Evolutionary conservation across 2,888 invertebrate species (phyloP).

Genomic region (Macrosoma leucophasiata): DNA sequence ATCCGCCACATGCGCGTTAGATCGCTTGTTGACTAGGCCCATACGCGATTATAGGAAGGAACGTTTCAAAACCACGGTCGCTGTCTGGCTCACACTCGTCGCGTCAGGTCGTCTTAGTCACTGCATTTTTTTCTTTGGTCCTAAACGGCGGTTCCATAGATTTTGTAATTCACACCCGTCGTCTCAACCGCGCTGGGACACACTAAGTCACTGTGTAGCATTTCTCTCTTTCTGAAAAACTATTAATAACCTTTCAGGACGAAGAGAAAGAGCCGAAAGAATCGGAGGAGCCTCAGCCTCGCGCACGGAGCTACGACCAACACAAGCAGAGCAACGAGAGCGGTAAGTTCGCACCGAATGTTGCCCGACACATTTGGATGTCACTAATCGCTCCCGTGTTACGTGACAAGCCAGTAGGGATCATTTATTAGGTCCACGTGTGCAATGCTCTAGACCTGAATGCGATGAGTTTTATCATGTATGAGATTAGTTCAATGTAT

Average conservation of each 20-base stretch:
- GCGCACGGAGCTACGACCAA: slow-evolving; percentile 70
- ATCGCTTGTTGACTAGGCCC: slow-evolving; percentile 17
- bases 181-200: no score
- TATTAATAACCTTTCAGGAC: slow-evolving; percentile 42
- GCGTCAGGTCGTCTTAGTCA: no score
- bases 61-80: slow-evolving; percentile 15
- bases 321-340: slow-evolving; percentile 63
- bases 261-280: slow-evolving; percentile 59
- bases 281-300: slow-evolving; percentile 52
- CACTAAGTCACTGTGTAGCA: no score
- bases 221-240: no score
- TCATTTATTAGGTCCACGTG: neutral
- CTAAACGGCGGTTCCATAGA: no score
- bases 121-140: no score
- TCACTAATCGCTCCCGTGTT: slow-evolving; percentile 11
- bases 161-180: no score
- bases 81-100: slow-evolving; percentile 13
- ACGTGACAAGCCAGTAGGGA: neutral
- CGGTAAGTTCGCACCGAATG: slow-evolving; percentile 47
- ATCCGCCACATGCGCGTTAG: slow-evolving; percentile 14
- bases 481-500: neutral
- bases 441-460: neutral
- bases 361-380: slow-evolving; percentile 8
- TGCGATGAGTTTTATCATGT: no score
- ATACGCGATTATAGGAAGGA: slow-evolving; percentile 14